A percentile compares a stretch with the other conserved stretches of the same genome.
phyloP scores from a whole-genome alignment of 30 jellyfish, hydroid and myxozoan genomes.

The Hydra vulgaris region DNA sequence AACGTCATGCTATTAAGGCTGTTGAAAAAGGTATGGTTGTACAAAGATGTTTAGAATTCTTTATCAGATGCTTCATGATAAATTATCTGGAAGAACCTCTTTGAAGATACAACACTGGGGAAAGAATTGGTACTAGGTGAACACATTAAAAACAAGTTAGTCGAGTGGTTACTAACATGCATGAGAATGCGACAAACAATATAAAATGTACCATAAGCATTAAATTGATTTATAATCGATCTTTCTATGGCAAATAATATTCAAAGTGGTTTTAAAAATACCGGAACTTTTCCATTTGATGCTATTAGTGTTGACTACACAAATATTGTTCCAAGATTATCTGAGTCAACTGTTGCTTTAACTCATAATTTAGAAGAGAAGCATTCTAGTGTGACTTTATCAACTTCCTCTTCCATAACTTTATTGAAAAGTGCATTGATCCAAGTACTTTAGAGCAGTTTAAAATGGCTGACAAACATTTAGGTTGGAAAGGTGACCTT shows the following conservation, averaged over 20 bases:
- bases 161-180: no score
- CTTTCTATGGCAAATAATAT: neutral
- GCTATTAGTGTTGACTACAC: neutral
- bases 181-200: no score
- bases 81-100: no score
- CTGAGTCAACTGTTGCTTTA: neutral
- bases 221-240: neutral
- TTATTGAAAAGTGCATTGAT: neutral
- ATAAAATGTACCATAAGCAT: neutral
- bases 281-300: neutral
- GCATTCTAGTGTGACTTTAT: neutral
- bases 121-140: no score
- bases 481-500: neutral
- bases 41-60: no score
- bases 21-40: no score
- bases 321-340: neutral
- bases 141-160: no score
- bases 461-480: neutral
- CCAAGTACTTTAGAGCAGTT: neutral
- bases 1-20: no score
- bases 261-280: neutral
- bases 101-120: no score
- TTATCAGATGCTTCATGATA: no score
- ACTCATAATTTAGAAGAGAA: no score
- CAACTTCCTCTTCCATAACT: neutral